Base-by-base conservation (phyloP, 1,140 invertebrate species). In the Psilanteris sp. region DNA sequence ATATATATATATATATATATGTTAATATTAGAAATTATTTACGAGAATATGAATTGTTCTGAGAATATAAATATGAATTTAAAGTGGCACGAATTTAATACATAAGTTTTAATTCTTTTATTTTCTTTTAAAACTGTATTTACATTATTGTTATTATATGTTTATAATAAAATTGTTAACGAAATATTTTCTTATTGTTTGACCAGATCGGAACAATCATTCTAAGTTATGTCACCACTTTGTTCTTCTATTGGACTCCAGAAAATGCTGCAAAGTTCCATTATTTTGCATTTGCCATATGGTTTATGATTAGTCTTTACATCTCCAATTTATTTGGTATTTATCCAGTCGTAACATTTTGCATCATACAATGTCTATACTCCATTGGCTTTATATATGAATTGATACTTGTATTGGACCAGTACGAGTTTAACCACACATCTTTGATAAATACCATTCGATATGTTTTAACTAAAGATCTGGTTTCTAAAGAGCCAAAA, bases 291-390 rank as follows among this genome's bases (percentile, higher is more conserved):
- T 89, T 90, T 31, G 80, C 89, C 0, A 80, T 93, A 1, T 93
- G 92, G 92, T 83, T 92, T 2, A 83, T 92, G 1, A 83, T 91
- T 11, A 91, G 90, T 34, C 88, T 91, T 39, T 92, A 90, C 77
- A 13, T 93, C 4, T 90, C 92, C 2, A 91, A 91, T 73, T 77
- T 90, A 16, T 88, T 91, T 14, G 91, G 91, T 4, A 83, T 88
- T 14, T 91, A 91, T 41, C 90, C 91, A 86, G 88, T 92, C 1
- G 83, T 90, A 37, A 87, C 91, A 37, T 93, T 93, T 82, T 85
- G 90, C 7, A 9, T 81, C 2, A 57, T 91, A 0, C 90, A 90
- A 83, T 41, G 86, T 2, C 48, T 91, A 1, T 88, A 87, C n/a
- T 74, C 90, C 1, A 77, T 87, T 8, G 92, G 91, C 4, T 91